A percentile compares a stretch with the other conserved stretches of the same genome.
Conservation (phyloP, 2,888 invertebrate species). For the Danaus chrysippus region DNA sequence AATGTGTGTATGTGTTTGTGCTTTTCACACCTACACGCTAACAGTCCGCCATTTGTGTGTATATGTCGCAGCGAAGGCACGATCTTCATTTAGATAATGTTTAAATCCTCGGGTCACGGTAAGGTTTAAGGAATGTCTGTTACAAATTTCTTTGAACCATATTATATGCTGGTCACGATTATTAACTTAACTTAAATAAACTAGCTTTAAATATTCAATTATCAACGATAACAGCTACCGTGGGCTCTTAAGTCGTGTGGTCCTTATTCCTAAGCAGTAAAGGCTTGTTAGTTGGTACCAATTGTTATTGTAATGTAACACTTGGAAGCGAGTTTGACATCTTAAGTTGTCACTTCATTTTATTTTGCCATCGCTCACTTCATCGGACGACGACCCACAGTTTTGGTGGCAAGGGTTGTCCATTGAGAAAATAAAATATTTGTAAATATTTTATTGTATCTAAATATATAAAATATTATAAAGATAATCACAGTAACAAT, state of each 20-base stretch:
- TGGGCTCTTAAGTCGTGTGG: slow-evolving; percentile 23
- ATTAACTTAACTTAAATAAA: slow-evolving; percentile 25
- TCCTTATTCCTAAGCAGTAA: slow-evolving; percentile 46
- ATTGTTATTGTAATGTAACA: slow-evolving; percentile 73
- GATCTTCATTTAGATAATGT: slow-evolving; percentile 30
- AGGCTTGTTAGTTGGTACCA: slow-evolving; percentile 32
- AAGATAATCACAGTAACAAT: too few relatives aligned
- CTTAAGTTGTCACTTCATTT: slow-evolving; percentile 73
- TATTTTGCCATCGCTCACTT: slow-evolving; percentile 67
- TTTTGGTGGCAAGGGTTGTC: slow-evolving; percentile 50
- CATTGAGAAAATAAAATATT: background rate
- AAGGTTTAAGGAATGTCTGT: slow-evolving; percentile 40
- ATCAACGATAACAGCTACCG: slow-evolving; percentile 48
- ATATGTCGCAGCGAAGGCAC: slow-evolving; percentile 54
- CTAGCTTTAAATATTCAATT: slow-evolving; percentile 49
- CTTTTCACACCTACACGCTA: slow-evolving; percentile 73
- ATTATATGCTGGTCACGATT: slow-evolving; percentile 28
- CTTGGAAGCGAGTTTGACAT: slow-evolving; percentile 60
- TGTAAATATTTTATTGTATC: slow-evolving; percentile 3
- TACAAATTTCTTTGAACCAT: slow-evolving; percentile 43
- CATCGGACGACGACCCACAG: slow-evolving; percentile 61
- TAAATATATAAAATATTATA: background rate
- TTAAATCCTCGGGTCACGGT: slow-evolving; percentile 17
- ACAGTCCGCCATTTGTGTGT: slow-evolving; percentile 52
- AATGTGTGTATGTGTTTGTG: slow-evolving; percentile 46